Conservation (phyloP, 2,888 invertebrate genomes). For the Synanthedon vespiformis region DNA sequence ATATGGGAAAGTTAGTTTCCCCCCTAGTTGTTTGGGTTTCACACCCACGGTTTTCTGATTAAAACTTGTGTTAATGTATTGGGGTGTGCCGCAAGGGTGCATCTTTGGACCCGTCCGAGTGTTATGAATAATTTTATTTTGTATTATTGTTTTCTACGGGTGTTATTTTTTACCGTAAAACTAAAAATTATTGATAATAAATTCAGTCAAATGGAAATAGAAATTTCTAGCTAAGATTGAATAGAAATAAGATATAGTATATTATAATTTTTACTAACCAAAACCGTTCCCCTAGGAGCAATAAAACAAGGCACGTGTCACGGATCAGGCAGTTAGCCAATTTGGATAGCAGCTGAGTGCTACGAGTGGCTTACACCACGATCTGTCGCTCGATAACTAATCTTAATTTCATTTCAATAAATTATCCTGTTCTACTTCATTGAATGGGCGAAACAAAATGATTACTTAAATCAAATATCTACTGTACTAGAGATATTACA, state of each 20-base stretch:
- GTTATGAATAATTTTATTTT: conserved; percentile 18
- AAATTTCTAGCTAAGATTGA: no score
- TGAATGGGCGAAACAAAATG: no score
- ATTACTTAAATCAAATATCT: no score
- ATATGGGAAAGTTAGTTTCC: conserved; percentile 61
- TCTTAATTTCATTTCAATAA: no score
- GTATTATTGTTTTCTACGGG: neutral
- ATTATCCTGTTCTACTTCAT: no score
- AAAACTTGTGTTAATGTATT: conserved; percentile 48
- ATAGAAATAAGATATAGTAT: no score
- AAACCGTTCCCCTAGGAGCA: conserved; percentile 3
- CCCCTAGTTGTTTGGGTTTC: conserved; percentile 60
- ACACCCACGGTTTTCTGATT: conserved; percentile 65
- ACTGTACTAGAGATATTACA: no score
- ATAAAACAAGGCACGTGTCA: conserved; percentile 15
- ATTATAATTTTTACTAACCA: no score
- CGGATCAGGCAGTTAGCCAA: conserved; percentile 4
- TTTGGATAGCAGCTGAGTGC: conserved; percentile 3
- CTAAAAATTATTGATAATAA: neutral
- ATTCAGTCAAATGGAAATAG: no score
- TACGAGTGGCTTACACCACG: no score
- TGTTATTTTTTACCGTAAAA: neutral
- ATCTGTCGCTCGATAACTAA: no score
- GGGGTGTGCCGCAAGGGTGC: conserved; percentile 58
- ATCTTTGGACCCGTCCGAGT: conserved; percentile 40